phyloP scores from a whole-genome alignment of 2,797 vertebrate species.

The Sebastes itinus region DNA sequence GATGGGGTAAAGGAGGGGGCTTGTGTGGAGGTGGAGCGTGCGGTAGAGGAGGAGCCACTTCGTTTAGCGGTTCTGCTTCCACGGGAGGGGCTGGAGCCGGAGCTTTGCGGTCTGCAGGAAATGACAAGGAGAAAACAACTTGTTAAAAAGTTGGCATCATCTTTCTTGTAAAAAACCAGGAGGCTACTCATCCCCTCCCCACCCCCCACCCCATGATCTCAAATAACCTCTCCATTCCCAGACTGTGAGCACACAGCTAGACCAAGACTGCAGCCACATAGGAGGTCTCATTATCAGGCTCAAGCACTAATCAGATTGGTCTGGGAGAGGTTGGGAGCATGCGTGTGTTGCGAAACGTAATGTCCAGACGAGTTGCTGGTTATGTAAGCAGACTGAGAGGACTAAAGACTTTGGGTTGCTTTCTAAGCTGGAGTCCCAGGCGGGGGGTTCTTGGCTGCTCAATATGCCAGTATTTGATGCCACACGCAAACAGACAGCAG shows the following conservation, averaged over 20 bases:
- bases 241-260: constrained; percentile 27
- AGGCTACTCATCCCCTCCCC: not conserved
- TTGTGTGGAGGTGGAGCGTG: constrained; percentile 91
- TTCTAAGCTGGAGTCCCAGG: not conserved
- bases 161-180: not conserved
- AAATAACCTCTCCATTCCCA: constrained; percentile 33
- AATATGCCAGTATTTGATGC: constrained; percentile 20
- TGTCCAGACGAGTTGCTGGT: constrained; percentile 49
- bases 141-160: not conserved
- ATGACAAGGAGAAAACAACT: constrained; percentile 5
- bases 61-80: constrained; percentile 87
- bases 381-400: constrained; percentile 53
- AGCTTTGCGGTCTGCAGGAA: constrained; percentile 87
- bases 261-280: constrained; percentile 15
- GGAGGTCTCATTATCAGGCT: constrained; percentile 67
- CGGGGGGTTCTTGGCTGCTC: constrained; percentile 26
- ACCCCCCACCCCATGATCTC: not conserved
- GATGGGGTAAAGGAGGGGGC: constrained; percentile 90
- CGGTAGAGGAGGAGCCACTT: constrained; percentile 85
- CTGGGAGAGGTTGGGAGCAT: constrained; percentile 46
- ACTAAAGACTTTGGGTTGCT: constrained; percentile 39
- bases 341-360: constrained; percentile 39
- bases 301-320: constrained; percentile 66
- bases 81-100: constrained; percentile 82
- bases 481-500: constrained; percentile 9